phyloP scores from a whole-genome alignment of 2,888 invertebrate genomes.

The Dascillus cervinus region DNA sequence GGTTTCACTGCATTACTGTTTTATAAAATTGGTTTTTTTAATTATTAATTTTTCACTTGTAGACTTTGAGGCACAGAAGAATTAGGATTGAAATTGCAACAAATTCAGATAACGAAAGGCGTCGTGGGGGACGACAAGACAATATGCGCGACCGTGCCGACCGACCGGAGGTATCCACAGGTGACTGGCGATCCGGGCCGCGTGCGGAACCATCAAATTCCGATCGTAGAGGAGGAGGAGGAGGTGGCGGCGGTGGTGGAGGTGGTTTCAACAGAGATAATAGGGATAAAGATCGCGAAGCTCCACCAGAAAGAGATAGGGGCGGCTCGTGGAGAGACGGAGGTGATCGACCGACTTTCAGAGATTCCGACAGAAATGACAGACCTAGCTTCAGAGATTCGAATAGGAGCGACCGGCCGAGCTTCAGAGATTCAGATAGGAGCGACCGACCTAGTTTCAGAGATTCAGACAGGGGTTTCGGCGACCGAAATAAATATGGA shows the following conservation, averaged over 20 bases:
- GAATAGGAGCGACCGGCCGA: conserved; percentile 28
- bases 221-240: conserved; percentile 24
- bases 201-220: conserved; percentile 43
- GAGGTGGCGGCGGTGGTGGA: conserved; percentile 29
- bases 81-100: conserved; percentile 76
- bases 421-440: conserved; percentile 29
- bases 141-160: conserved; percentile 50
- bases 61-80: conserved; percentile 67
- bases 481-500: conserved; percentile 20
- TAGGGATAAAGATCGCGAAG: conserved; percentile 39
- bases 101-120: conserved; percentile 60
- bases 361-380: conserved; percentile 27
- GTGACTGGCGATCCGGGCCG: conserved; percentile 71
- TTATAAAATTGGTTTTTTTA: conserved; percentile 3
- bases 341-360: conserved; percentile 27
- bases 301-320: conserved; percentile 38
- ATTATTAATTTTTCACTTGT: too few relatives aligned
- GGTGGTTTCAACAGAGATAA: too few relatives aligned
- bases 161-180: conserved; percentile 58
- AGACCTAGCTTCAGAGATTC: conserved; percentile 18
- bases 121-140: conserved; percentile 47
- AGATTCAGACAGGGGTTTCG: conserved; percentile 21
- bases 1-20: conserved; percentile 3
- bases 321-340: conserved; percentile 48
- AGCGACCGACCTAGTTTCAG: conserved; percentile 17